Evolutionary conservation across 2,113 vertebrate species (phyloP), one percentile per base, ranked within the genome.

Genomic region (Miniopterus natalensis): DNA sequence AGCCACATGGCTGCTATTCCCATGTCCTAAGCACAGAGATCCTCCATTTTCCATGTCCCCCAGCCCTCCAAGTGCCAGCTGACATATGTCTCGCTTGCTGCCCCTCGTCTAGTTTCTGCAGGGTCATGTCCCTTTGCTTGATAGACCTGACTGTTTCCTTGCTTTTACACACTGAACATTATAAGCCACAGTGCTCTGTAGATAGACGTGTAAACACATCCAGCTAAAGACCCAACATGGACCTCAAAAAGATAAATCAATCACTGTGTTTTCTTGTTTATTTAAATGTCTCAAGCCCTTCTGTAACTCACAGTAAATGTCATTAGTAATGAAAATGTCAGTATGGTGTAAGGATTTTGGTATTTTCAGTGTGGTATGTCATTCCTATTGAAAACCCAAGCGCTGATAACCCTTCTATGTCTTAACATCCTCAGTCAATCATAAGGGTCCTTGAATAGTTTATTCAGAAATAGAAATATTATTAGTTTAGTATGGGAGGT

Each of bases 131-230:
- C 20, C 47, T 14, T 8, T 15, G 29, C 27, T 49, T 4, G 3
- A 0, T 15, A 42, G 77, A n/a, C 51, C 49, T 11, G 5, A 11
- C 27, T 36, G 25, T 8, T 23, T 18, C 31, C 59, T 45, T 27
- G 11, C 36, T 11, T 20, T 27, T 23, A 17, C 21, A 0, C 15
- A 0, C 7, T 20, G 25, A 8, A 5, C 31, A 2, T 8, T 4
- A 15, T 13, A 55, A 65, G 6, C 61, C 83, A 21, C 20, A 5
- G n/a, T 53, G 20, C 0, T 5, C 1, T 21, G 6, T 20, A 20
- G 9, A 0, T 0, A 9, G n/a, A 3, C 4, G 0, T 20, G 7
- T 11, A 31, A 51, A 21, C 8, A 10, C 8, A 0, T 3, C 42
- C 3, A 29, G 10, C 45, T 23, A 1, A 23, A 36, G 47, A 15